These are phyloP conservation scores for Melopsittacus undulatus DNA, from an alignment of 2,797 vertebrate genomes.

Conservation along the genomic window DNA sequence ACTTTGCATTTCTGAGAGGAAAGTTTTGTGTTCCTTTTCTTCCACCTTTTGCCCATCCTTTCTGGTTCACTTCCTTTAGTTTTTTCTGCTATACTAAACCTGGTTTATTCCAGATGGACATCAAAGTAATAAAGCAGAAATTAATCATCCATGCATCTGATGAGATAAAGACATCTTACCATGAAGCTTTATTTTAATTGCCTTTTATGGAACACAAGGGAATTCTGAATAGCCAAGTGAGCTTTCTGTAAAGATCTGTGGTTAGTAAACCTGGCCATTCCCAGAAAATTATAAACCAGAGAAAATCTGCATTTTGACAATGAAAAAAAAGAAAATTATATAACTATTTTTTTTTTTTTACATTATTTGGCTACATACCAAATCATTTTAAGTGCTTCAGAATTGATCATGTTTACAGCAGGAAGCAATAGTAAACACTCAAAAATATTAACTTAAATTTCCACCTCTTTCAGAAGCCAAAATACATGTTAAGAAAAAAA, in stretches of 20 bases:
- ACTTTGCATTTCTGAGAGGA: not conserved
- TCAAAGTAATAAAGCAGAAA: constrained; percentile 39
- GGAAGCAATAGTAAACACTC: not conserved
- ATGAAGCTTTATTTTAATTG: constrained; percentile 64
- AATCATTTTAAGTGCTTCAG: not conserved
- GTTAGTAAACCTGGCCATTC: constrained; percentile 42
- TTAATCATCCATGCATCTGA: constrained; percentile 46
- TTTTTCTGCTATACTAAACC: not conserved
- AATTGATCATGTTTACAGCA: not conserved
- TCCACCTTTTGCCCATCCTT: not conserved
- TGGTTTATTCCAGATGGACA: constrained; percentile 24
- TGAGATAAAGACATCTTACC: constrained; percentile 51
- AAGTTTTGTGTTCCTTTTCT: not conserved
- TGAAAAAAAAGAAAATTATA: not conserved
- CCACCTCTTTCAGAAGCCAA: not conserved
- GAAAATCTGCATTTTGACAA: constrained; percentile 4
- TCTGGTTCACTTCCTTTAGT: not conserved
- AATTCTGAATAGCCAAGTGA: constrained; percentile 50
- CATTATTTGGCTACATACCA: not conserved
- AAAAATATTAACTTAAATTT: not conserved
- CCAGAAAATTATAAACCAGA: constrained; percentile 7
- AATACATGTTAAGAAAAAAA: not conserved
- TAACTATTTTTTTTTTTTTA: not conserved
- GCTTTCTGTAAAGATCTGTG: constrained; percentile 27
- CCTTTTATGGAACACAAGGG: constrained; percentile 47